A percentile compares a stretch with the other conserved stretches of the same genome.
Conservation (phyloP, 2,113 vertebrate genomes). For the Camelus dromedarius region DNA sequence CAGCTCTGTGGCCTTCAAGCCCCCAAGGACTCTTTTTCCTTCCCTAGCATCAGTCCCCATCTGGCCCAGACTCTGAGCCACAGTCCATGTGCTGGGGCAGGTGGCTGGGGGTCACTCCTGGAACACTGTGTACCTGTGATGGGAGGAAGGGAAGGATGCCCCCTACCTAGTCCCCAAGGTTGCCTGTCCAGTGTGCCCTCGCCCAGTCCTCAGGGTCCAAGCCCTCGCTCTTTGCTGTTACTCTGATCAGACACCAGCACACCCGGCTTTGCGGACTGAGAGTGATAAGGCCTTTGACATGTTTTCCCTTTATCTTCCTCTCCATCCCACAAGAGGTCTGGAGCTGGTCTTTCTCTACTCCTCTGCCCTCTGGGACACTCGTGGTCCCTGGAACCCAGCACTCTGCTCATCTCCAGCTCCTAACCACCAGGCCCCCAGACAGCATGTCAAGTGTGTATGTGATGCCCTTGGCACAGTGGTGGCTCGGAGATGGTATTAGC, state of each 20-base stretch:
- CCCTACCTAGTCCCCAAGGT: not conserved
- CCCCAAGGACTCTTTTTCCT: not conserved
- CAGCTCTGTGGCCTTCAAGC: not conserved
- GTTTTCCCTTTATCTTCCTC: not conserved
- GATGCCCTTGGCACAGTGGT: not conserved
- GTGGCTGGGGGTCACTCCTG: not conserved
- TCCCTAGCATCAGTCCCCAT: not conserved
- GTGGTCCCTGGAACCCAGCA: not conserved
- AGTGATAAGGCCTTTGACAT: not conserved
- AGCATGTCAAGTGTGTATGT: not conserved
- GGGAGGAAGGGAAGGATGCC: not conserved
- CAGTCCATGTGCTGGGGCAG: not conserved
- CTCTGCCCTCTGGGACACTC: not conserved
- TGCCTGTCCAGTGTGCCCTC: not conserved
- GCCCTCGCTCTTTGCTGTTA: not conserved
- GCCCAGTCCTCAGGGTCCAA: not conserved
- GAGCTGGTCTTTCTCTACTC: not conserved
- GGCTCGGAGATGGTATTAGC: not conserved
- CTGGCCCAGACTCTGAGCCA: not conserved
- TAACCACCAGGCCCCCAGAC: not conserved
- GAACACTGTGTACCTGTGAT: not conserved
- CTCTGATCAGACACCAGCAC: not conserved
- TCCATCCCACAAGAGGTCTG: not conserved
- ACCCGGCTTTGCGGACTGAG: not conserved
- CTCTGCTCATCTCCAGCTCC: not conserved